Percentiles rank a stretch among this genome's conserved stretches.
Conservation (phyloP, 2,888 invertebrate genomes). For the Monochamus alternatus region DNA sequence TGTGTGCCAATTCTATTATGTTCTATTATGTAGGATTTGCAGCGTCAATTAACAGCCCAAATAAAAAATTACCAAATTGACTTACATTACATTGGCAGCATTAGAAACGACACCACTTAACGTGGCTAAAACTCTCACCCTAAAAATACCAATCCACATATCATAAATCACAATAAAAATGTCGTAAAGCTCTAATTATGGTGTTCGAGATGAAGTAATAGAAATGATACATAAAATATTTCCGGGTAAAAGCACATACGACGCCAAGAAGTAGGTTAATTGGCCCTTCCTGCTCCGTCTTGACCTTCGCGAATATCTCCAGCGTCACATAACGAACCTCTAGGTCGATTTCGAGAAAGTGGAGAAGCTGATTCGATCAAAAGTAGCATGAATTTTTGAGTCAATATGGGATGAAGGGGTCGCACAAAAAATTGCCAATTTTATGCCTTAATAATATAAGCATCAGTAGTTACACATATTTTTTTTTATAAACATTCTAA, state of each 20-base stretch:
- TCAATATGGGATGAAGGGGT: too few relatives aligned
- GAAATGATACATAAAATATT: constrained; percentile 37
- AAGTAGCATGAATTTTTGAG: too few relatives aligned
- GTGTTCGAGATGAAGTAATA: constrained; percentile 21
- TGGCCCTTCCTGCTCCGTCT: constrained; percentile 48
- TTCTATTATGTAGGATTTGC: too few relatives aligned
- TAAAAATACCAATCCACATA: too few relatives aligned
- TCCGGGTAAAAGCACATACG: constrained; percentile 24
- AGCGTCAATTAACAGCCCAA: too few relatives aligned
- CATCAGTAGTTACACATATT: too few relatives aligned
- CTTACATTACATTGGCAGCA: not conserved
- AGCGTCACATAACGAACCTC: not conserved
- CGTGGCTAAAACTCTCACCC: not conserved
- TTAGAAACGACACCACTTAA: not conserved
- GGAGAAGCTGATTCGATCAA: not conserved
- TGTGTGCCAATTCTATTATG: too few relatives aligned
- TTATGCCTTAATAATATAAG: too few relatives aligned
- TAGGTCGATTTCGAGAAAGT: constrained; percentile 11
- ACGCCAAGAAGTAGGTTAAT: constrained; percentile 50
- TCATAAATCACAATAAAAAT: constrained; percentile 3
- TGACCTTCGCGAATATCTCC: constrained; percentile 46
- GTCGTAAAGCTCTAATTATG: constrained; percentile 3
- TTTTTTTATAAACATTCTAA: too few relatives aligned
- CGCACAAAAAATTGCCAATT: too few relatives aligned
- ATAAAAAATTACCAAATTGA: not conserved